Percentiles rank a stretch among this genome's conserved stretches.
Evolutionary conservation across 2,797 vertebrate species (phyloP).

Genomic region (Chloroceryle amazona): DNA sequence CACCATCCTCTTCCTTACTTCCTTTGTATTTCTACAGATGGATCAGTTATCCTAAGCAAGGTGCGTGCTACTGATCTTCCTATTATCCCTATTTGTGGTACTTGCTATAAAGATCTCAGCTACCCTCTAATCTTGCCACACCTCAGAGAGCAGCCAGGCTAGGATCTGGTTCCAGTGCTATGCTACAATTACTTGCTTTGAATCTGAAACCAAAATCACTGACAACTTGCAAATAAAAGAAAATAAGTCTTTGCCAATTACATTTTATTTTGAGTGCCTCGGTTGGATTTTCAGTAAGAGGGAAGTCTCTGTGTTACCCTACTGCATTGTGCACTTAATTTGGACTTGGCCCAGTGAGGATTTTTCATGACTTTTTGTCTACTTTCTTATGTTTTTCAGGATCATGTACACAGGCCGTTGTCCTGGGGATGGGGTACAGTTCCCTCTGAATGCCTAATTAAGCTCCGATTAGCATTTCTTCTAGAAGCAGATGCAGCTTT

Average conservation of each 20-base stretch:
- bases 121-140: constrained; percentile 32
- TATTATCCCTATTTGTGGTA: not conserved
- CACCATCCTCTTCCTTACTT: not conserved
- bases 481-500: constrained; percentile 69
- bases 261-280: not conserved
- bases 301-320: not conserved
- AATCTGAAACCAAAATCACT: not conserved
- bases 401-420: not conserved
- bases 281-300: not conserved
- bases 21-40: not conserved
- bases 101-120: not conserved
- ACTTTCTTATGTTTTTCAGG: constrained; percentile 6
- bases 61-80: not conserved
- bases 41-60: not conserved
- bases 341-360: not conserved
- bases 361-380: constrained; percentile 35
- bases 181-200: constrained; percentile 15
- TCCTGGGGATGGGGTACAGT: not conserved
- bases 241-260: not conserved
- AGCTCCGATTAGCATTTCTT: constrained; percentile 72
- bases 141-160: not conserved
- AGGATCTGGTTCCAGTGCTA: not conserved
- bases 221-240: not conserved
- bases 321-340: not conserved
- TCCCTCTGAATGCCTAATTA: constrained; percentile 64